phyloP scores from a whole-genome alignment of 2,113 vertebrate species.

The Sceloporus tristichus region DNA sequence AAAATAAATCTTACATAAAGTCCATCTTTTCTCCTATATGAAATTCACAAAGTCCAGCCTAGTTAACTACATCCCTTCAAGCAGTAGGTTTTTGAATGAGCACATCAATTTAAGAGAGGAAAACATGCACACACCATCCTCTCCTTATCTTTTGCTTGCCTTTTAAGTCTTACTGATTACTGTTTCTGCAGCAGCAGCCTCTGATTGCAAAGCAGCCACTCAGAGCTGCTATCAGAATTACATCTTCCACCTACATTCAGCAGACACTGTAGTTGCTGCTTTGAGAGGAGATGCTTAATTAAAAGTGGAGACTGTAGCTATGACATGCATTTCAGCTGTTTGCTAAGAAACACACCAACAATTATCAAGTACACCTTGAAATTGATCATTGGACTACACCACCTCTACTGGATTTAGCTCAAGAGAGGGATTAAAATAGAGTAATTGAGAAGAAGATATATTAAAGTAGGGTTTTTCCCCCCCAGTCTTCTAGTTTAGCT shows the following conservation, averaged over 20 bases:
- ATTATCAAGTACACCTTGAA: slow-evolving; percentile 22
- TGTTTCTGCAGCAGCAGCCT: slow-evolving; percentile 45
- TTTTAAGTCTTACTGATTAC: slow-evolving; percentile 38
- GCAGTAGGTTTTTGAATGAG: slow-evolving; percentile 16
- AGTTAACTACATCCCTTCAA: slow-evolving; percentile 33
- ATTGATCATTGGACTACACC: slow-evolving; percentile 15
- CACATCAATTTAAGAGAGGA: background rate
- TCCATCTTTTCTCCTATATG: background rate
- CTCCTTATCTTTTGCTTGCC: background rate
- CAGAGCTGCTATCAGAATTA: slow-evolving; percentile 34
- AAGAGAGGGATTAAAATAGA: slow-evolving; percentile 48
- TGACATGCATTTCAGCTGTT: slow-evolving; percentile 40
- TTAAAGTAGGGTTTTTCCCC: background rate
- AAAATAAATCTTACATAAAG: background rate
- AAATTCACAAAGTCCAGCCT: slow-evolving; percentile 7
- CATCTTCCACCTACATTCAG: background rate
- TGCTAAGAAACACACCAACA: slow-evolving; percentile 44
- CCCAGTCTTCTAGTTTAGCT: background rate
- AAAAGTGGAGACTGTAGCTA: slow-evolving; percentile 32
- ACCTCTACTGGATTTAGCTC: slow-evolving; percentile 28
- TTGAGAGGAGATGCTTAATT: background rate
- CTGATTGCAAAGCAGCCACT: slow-evolving; percentile 41
- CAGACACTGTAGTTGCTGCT: slow-evolving; percentile 10
- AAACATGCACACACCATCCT: background rate
- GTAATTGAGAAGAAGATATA: slow-evolving; percentile 1